A percentile compares a stretch with the other conserved stretches of the same genome.
These are phyloP conservation scores for Prorops nasuta DNA, from an alignment of 1,140 invertebrate genomes.

Conservation along the genomic window DNA sequence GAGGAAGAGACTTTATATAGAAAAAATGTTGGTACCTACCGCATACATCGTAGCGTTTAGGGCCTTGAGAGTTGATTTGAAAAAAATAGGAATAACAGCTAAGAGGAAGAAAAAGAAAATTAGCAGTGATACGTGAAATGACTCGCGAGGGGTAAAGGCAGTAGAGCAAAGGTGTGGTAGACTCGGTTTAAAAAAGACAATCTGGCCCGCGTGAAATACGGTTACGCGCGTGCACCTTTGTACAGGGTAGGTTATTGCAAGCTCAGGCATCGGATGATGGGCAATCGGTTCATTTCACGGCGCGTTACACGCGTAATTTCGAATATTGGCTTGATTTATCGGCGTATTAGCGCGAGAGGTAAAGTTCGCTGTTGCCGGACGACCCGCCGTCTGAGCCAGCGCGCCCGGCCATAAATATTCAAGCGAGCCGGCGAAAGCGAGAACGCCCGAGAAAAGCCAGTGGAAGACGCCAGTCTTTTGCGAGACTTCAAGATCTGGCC, in stretches of 20 bases:
- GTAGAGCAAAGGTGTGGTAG: too few relatives aligned
- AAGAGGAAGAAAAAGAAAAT: too few relatives aligned
- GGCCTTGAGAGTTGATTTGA: too few relatives aligned
- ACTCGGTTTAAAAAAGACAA: background rate
- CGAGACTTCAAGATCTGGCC: background rate
- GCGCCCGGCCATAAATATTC: background rate
- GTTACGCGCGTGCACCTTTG: constrained; percentile 9
- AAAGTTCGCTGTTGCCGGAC: background rate
- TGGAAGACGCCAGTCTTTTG: constrained; percentile 9
- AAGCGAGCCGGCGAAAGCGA: constrained; percentile 14
- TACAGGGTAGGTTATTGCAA: too few relatives aligned
- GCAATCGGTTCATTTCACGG: constrained; percentile 25
- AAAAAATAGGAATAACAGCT: too few relatives aligned
- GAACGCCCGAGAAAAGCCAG: too few relatives aligned
- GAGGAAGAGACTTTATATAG: too few relatives aligned
- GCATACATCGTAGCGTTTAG: too few relatives aligned
- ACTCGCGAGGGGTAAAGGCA: too few relatives aligned
- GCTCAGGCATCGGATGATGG: too few relatives aligned
- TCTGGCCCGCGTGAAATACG: constrained; percentile 19
- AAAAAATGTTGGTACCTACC: too few relatives aligned
- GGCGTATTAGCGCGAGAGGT: constrained; percentile 14
- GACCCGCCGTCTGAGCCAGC: background rate
- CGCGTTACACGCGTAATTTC: constrained; percentile 28
- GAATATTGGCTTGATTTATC: constrained; percentile 24
- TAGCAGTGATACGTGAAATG: too few relatives aligned